phyloP scores from a whole-genome alignment of 35 echinoderm and acorn worm species.

The Lytechinus variegatus region DNA sequence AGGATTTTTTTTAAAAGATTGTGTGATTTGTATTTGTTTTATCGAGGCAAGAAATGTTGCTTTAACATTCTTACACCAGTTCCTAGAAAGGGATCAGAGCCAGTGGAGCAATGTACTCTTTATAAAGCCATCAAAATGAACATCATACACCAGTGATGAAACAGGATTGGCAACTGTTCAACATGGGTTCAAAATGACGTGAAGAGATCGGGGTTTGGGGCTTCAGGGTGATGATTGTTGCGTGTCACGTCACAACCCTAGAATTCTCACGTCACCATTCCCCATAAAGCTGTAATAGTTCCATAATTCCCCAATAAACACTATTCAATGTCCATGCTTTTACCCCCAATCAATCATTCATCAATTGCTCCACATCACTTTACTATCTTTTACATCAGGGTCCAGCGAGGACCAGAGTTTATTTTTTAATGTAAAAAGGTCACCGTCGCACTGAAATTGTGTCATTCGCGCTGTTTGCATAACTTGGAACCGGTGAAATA shows the following conservation, averaged over 20 bases:
- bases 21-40: too few relatives aligned
- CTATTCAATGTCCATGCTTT: neutral
- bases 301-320: neutral
- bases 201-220: neutral
- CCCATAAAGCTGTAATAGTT: too few relatives aligned
- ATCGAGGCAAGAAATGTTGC: too few relatives aligned
- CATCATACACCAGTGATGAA: neutral
- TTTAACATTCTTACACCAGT: neutral
- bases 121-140: constrained; percentile 14
- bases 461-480: neutral
- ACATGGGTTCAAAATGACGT: neutral
- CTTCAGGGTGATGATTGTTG: neutral
- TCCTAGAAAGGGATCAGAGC: neutral
- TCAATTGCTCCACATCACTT: neutral
- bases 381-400: neutral
- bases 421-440: neutral
- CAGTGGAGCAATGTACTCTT: neutral
- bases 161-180: neutral
- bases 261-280: neutral
- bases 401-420: neutral
- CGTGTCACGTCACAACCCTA: neutral
- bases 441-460: neutral
- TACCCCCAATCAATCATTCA: neutral
- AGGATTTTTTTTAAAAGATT: too few relatives aligned
- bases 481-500: neutral